Base-by-base conservation (phyloP, 2,113 vertebrate genomes). In the Nanorana parkeri region DNA sequence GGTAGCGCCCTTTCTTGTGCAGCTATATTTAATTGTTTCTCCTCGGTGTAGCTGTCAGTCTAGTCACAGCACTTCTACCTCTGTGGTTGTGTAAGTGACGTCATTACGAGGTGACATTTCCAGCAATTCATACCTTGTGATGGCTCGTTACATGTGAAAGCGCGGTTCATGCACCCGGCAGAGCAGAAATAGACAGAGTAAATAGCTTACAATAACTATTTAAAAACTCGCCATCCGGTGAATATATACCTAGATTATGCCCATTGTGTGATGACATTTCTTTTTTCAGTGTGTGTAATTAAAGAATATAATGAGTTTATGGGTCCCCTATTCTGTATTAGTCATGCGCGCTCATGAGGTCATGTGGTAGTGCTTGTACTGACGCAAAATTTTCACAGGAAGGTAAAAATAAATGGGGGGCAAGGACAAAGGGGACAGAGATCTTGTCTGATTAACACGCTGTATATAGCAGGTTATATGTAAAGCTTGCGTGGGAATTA, bases 71-170 rank as follows among this genome's bases (percentile, higher is more conserved):
- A 21, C 41, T 81, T n/a, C 61, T 81, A 28, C n/a, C 36, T 15
- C 16, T 55, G 24, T 51, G 6, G 26, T 72, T 52, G 21, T 28
- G 32, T 24, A 8, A 71, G 17, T 74, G 68, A 81, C 79, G 79
- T 81, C 69, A 81, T 36, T 55, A 4, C 28, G 19, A 24, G 20
- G 55, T 80, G 79, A 81, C 79, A 73, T 81, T 81, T 81, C 19
- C 16, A 81, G 41, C 24, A 63, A 81, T 72, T 81, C 36, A 41
- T 23, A 52, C 68, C 68, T 51, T 76, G 58, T 20, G 20, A 77
- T 77, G 69, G 26, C 52, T 81, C 69, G 65, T 81, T 54, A 81
- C 63, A 66, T 74, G 79, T 65, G 41, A 72, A 66, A 74, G 20
- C 23, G 23, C 6, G 51, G 23, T 61, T 81, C 26, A 81, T 73